Evolutionary conservation across 2,888 invertebrate species (phyloP), one percentile per base, ranked within the genome.

Genomic region (Drosophila pseudotakahashii): DNA sequence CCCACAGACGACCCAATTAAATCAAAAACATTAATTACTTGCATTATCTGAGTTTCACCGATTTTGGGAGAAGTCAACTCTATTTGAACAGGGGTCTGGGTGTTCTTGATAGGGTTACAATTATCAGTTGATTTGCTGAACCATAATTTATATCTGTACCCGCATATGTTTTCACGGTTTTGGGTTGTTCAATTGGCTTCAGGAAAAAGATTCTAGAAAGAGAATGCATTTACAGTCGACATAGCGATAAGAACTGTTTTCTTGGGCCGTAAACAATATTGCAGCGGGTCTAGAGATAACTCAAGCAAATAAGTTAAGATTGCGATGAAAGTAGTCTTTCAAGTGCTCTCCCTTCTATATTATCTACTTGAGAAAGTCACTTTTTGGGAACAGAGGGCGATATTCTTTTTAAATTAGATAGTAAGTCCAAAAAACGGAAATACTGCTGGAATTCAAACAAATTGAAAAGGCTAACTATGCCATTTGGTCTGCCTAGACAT

Each of bases 1-100:
- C 30, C 50, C 61, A 32, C 47, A 67, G 61, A 69, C 82, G 64
- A 73, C 73, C 70, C 74, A 76, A 83, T 84, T 87, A 84, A 81
- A 87, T 76, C 89, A 87, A 41, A 73, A 70, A 68, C 72, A 81
- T 76, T 81, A 76, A 89, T 81, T 77, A 77, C 44, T 58, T 71
- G 63, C 82, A 79, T 75, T 74, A 78, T 87, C 75, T 69, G 59
- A 73, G 61, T 69, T 73, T 45, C 57, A 53, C 44, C 69, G 66
- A 75, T 79, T 81, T 44, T 44, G 55, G 30, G 61, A 71, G 55
- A 53, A 62, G 60, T 42, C 41, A 36, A 54, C 47, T 42, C 30
- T 59, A 45, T 73, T 45, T 60, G 52, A 53, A 71, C 68, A 53
- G 64, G 64, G 39, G 67, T 59, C 45, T 45, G 60, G 51, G 44